These are phyloP conservation scores for Drosophila repletoides DNA, from an alignment of 1,140 invertebrate species.

Conservation along the genomic window DNA sequence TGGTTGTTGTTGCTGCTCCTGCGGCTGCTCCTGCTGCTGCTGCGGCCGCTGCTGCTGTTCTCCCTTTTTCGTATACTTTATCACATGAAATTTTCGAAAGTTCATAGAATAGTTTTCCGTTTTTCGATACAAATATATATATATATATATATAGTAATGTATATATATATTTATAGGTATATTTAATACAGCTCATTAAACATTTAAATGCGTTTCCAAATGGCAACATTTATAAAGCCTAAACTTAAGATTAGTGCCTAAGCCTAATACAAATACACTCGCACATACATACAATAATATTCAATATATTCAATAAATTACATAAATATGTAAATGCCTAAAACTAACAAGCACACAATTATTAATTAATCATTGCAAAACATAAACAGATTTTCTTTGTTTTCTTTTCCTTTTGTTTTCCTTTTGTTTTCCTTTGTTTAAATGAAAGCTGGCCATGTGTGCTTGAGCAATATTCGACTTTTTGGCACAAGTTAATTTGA, in stretches of 20 bases:
- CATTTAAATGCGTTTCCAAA: conserved; percentile 66
- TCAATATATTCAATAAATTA: conserved; percentile 68
- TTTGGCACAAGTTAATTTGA: conserved; percentile 77
- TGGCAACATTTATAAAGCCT: conserved; percentile 79
- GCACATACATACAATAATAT: conserved; percentile 35
- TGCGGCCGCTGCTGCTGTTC: not conserved
- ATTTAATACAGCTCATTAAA: conserved; percentile 36
- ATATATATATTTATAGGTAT: conserved; percentile 18
- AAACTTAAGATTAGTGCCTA: conserved; percentile 52
- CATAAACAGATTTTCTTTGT: not conserved
- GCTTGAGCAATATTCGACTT: conserved; percentile 77
- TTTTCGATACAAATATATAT: conserved; percentile 36
- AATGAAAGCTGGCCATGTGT: conserved; percentile 20
- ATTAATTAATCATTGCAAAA: conserved; percentile 10
- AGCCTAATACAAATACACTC: conserved; percentile 12
- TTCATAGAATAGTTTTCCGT: too few relatives aligned
- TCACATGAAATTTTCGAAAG: conserved; percentile 79
- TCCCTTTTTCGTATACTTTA: conserved; percentile 68
- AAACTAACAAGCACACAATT: conserved; percentile 54
- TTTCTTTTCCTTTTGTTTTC: not conserved
- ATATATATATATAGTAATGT: conserved; percentile 2
- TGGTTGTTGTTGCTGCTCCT: conserved; percentile 23
- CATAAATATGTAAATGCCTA: conserved; percentile 59
- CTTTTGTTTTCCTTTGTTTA: too few relatives aligned
- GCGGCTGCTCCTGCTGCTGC: conserved; percentile 19